Evolutionary conservation across 2,113 vertebrate species (phyloP), one percentile per base, ranked within the genome.

Genomic region (Beaufortia kweichowensis): DNA sequence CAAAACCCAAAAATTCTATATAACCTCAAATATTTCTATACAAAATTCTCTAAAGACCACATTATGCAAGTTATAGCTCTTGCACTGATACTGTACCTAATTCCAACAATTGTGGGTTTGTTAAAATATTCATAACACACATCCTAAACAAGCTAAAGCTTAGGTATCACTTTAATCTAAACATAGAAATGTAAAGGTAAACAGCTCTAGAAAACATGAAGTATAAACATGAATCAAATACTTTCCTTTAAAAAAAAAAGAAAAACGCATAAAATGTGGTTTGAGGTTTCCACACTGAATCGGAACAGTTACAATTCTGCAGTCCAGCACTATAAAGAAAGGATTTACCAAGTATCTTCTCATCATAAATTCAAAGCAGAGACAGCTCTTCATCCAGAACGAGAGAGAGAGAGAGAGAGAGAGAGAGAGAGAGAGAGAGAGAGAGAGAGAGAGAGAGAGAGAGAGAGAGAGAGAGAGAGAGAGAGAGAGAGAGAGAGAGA

Each of bases 321-420:
- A 26, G 23, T 66, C 63, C 19, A 66, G 41, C 39, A 66, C 23
- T 46, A 3, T 17, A 46, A 66, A 46, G 24, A 46, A 46, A 66
- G 63, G 26, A 66, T 66, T 46, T 26, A 43, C 39, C 28, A 39
- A 66, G 8, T 35, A 65, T 65, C 39, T 53, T n/a, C 21, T 53
- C 28, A 31, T 69, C 46, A 69, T 28, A 69, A 69, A 55, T 55
- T 68, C 46, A 53, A 69, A 69, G 48, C 66, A 69, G 66, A 33
- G 46, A 31, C 46, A n/a, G 48, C 55, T 69, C 28, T 50, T 33
- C 46, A 55, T 69, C 48, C 66, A 69, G 66, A 55, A 69, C 43
- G 29, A 67, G 65, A 43, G 62, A 68, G 26, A 67, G 41, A 43
- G 62, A 68, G 26, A 67, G 41, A 43, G 62, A 68, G 26, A 67